phyloP scores from a whole-genome alignment of 1,140 invertebrate genomes.

The Drosophila tsacasi region DNA sequence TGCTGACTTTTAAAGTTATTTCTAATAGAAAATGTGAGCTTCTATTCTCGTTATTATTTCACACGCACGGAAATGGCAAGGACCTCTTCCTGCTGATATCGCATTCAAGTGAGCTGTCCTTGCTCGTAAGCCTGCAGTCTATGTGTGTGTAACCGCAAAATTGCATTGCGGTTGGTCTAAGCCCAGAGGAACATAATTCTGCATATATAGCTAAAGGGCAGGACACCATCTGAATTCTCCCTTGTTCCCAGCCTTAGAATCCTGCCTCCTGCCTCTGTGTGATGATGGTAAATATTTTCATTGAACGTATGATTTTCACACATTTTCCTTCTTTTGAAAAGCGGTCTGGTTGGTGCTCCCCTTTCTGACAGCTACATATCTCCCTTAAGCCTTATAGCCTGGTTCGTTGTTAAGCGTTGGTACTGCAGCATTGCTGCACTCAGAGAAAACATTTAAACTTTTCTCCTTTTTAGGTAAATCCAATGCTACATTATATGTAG shows the following conservation, averaged over 20 bases:
- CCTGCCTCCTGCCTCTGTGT: neutral
- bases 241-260: slow-evolving; percentile 1
- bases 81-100: slow-evolving; percentile 3
- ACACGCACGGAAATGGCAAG: slow-evolving; percentile 5
- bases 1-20: neutral
- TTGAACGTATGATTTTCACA: slow-evolving; percentile 22
- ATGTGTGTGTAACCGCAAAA: slow-evolving; percentile 17
- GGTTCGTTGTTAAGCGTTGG: neutral
- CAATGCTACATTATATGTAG: neutral
- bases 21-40: neutral
- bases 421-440: slow-evolving; percentile 2
- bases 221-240: slow-evolving; percentile 17
- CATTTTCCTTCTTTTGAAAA: slow-evolving; percentile 16
- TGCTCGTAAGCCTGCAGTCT: slow-evolving; percentile 1
- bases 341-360: slow-evolving; percentile 4
- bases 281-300: slow-evolving; percentile 19
- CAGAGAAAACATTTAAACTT: neutral
- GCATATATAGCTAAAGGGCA: slow-evolving; percentile 8
- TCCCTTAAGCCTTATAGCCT: slow-evolving; percentile 1
- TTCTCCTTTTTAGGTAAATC: neutral
- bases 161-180: slow-evolving; percentile 19
- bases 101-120: slow-evolving; percentile 16
- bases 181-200: slow-evolving; percentile 23
- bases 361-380: slow-evolving; percentile 5
- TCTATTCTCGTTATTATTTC: neutral